Evolutionary conservation across 2,797 vertebrate species (phyloP).

Genomic region (Lacerta agilis): DNA sequence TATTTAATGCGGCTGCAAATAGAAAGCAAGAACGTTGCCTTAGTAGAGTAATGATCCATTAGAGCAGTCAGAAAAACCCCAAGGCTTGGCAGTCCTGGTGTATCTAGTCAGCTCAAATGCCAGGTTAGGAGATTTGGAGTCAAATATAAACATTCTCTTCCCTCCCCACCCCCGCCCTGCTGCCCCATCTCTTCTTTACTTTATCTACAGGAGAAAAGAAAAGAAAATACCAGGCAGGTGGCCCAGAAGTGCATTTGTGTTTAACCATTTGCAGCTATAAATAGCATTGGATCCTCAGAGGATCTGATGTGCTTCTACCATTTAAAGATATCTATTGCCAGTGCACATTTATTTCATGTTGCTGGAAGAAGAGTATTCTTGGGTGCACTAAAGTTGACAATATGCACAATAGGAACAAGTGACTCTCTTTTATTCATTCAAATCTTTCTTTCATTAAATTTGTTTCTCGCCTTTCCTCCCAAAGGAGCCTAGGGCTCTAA

Average conservation of each 20-base stretch:
- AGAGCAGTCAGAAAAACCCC: constrained; percentile 61
- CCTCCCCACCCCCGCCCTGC: too few relatives aligned
- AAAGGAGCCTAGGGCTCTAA: neutral
- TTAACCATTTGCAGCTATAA: constrained; percentile 52
- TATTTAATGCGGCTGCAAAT: constrained; percentile 79
- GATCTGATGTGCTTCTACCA: constrained; percentile 35
- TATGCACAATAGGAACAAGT: neutral
- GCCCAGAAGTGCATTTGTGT: neutral
- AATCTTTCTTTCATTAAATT: too few relatives aligned
- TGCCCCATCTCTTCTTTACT: constrained; percentile 18
- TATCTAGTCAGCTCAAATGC: constrained; percentile 58
- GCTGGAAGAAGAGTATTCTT: constrained; percentile 41
- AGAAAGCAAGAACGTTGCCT: constrained; percentile 66
- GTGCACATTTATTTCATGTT: constrained; percentile 32
- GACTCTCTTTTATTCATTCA: too few relatives aligned
- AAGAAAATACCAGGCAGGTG: constrained; percentile 48
- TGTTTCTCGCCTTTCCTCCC: too few relatives aligned
- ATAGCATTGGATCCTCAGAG: constrained; percentile 54
- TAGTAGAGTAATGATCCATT: constrained; percentile 72
- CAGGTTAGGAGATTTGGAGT: constrained; percentile 62
- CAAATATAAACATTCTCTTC: constrained; percentile 36
- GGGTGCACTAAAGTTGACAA: constrained; percentile 11
- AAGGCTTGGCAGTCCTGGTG: constrained; percentile 57
- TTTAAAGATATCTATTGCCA: constrained; percentile 56
- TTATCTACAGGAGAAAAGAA: constrained; percentile 41